Conservation (phyloP, 1,140 invertebrate species). For the Varroa destructor region DNA sequence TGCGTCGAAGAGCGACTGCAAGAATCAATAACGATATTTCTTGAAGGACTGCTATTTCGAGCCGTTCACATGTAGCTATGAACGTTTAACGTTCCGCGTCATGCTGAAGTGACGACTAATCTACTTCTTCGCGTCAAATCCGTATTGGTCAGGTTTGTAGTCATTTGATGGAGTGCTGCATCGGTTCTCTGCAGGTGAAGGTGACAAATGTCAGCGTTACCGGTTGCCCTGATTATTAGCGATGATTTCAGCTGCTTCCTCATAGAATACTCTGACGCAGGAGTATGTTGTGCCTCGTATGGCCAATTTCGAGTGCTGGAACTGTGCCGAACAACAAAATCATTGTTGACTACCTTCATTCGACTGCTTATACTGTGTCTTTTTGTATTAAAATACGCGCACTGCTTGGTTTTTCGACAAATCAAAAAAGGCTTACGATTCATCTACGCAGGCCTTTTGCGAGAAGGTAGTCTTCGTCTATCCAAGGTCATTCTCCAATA, state of each 20-base stretch:
- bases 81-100: constrained; percentile 80
- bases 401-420: no score
- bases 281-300: constrained; percentile 36
- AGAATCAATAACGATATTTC: constrained; percentile 53
- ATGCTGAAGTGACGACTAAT: constrained; percentile 42
- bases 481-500: no score
- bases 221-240: constrained; percentile 50
- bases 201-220: constrained; percentile 49
- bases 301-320: no score
- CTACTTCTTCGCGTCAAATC: constrained; percentile 44
- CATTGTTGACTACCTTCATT: no score
- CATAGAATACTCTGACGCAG: constrained; percentile 36
- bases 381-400: no score
- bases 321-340: no score
- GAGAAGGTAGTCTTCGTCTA: no score
- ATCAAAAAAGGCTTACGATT: no score
- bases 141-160: constrained; percentile 47
- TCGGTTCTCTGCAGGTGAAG: constrained; percentile 64
- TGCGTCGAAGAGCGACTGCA: constrained; percentile 68
- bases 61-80: no score
- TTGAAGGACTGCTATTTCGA: no score
- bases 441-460: no score
- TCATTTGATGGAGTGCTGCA: constrained; percentile 51
- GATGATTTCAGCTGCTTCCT: constrained; percentile 49
- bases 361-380: no score